Evolutionary conservation across 2,113 vertebrate genomes (phyloP).

Genomic region (Brachirus orientalis): DNA sequence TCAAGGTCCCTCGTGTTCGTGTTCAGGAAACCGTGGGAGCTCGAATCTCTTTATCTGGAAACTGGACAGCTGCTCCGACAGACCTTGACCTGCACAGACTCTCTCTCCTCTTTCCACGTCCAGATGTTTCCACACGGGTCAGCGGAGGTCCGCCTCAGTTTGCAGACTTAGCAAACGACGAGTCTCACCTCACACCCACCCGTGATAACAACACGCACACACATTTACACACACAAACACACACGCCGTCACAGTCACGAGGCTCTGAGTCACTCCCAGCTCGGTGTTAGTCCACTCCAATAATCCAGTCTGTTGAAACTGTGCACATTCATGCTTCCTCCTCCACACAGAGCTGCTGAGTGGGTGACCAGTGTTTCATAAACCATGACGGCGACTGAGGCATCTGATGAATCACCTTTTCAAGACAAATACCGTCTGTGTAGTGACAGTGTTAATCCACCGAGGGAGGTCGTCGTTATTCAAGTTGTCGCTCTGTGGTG

Average conservation of each 20-base stretch:
- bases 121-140: constrained; percentile 64
- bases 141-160: constrained; percentile 42
- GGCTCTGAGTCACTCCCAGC: constrained; percentile 65
- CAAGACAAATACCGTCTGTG: constrained; percentile 12
- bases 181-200: constrained; percentile 6
- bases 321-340: constrained; percentile 24
- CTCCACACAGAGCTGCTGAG: constrained; percentile 32
- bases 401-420: constrained; percentile 52
- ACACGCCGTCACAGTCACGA: constrained; percentile 40
- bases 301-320: constrained; percentile 59
- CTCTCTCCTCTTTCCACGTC: constrained; percentile 25
- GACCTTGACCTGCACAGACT: constrained; percentile 34
- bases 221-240: not conserved
- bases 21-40: constrained; percentile 9
- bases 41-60: constrained; percentile 25
- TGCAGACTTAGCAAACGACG: not conserved
- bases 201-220: not conserved
- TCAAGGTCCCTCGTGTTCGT: not conserved
- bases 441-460: constrained; percentile 15
- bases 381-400: constrained; percentile 17
- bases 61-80: constrained; percentile 31
- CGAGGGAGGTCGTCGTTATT: not conserved
- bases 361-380: constrained; percentile 34
- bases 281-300: constrained; percentile 32
- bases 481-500: too few relatives aligned